Evolutionary conservation across 2,888 invertebrate species (phyloP), one percentile per base, ranked within the genome.

Genomic region (Parthenolecanium corni): DNA sequence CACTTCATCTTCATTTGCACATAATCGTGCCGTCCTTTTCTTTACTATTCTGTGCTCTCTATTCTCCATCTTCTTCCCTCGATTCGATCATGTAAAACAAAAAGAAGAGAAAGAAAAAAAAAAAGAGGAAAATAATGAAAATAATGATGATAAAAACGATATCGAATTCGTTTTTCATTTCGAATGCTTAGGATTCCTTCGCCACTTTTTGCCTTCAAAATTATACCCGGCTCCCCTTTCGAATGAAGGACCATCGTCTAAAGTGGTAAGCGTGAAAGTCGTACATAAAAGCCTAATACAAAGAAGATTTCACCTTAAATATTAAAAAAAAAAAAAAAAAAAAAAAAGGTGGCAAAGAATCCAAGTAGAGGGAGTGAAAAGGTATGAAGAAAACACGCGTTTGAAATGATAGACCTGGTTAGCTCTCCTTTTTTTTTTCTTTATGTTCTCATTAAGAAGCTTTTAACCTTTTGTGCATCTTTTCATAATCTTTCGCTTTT

Each of bases 371-470:
- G 31, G 9, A 6, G 31, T 6, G 31, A 31, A 31, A 31, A 31
- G 31, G 31, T 31, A 31, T 44, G 46, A 14, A 20, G 46, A 16
- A 44, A 18, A 16, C 51, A 14, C n/a, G 1, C 18, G 31, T 61
- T 31, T 40, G 21, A 51, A 51, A 51, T 61, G 61, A 51, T 61
- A 61, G 61, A 21, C 51, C 51, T 51, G 36, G 23, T 49, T 49
- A 38, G n/a, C n/a, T n/a, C n/a, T n/a, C n/a, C 38, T 51, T 38
- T 51, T 38, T 38, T 61, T 61, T 46, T 57, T 36, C 49, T 61
- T 61, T 51, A 51, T 61, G 61, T 40, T 61, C 51, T 61, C 61
- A 61, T 61, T 61, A 61, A 61, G 61, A 49, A 61, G 61, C 61
- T 61, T 61, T 61, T 61, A 61, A 61, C 61, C 61, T 61, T 51